phyloP scores from a whole-genome alignment of 2,797 vertebrate genomes.

The Chelon labrosus region DNA sequence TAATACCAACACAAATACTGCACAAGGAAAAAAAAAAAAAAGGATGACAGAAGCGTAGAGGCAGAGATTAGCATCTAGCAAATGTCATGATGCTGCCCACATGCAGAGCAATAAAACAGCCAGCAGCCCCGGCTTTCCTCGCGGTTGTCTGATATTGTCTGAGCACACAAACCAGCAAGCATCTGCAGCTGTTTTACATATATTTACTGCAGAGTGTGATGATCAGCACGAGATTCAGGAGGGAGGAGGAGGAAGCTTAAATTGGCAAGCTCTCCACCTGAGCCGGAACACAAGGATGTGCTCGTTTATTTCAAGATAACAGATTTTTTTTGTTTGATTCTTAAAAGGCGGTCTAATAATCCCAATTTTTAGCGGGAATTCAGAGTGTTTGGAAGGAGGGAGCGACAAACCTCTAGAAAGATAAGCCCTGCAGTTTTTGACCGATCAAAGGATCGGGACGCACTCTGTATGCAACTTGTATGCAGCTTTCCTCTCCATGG shows the following conservation, averaged over 20 bases:
- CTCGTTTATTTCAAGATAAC: background rate
- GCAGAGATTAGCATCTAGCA: constrained; percentile 63
- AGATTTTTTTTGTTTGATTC: background rate
- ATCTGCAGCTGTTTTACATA: constrained; percentile 67
- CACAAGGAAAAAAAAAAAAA: constrained; percentile 11
- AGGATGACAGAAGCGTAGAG: constrained; percentile 19
- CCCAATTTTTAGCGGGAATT: background rate
- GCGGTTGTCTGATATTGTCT: constrained; percentile 36
- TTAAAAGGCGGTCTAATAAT: background rate
- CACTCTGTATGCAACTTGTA: constrained; percentile 23
- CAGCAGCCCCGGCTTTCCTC: constrained; percentile 49
- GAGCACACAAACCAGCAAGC: constrained; percentile 67
- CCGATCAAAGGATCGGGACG: constrained; percentile 3
- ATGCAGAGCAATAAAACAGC: constrained; percentile 71
- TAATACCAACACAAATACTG: constrained; percentile 27
- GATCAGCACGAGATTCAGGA: constrained; percentile 27
- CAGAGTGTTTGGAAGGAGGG: background rate
- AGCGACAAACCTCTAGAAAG: constrained; percentile 2
- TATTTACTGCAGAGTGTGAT: constrained; percentile 57
- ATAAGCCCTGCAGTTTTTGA: constrained; percentile 12
- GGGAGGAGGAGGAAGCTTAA: background rate
- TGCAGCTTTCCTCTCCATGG: constrained; percentile 21
- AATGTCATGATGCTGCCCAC: constrained; percentile 63
- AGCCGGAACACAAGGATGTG: background rate
- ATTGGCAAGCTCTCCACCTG: background rate